Base-by-base conservation (phyloP, 2,888 invertebrate genomes). In the Campopleginae sp. region DNA sequence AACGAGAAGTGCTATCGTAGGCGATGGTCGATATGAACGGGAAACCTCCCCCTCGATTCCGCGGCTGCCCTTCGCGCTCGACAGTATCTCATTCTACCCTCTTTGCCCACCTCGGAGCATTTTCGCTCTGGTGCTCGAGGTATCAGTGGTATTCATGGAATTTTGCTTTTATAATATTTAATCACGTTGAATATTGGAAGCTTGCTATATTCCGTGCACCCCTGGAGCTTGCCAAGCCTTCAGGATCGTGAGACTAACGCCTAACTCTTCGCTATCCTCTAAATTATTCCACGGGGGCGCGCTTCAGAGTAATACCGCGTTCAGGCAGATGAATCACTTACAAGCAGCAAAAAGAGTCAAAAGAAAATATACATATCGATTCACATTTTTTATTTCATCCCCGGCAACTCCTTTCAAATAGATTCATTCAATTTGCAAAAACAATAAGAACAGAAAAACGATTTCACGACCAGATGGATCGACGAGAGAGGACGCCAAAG, bases 121-220 rank as follows among this genome's bases (percentile, higher is more conserved):
- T 77, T 84, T 78, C 75, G 68, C 48, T 42, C 44, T n/a, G n/a
- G n/a, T n/a, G n/a, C n/a, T 58, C n/a, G 54, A 87, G 87, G 86
- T 88, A 88, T 86, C 86, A 80, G 86, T 82, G 88, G 89, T 87
- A 89, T 91, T 89, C 88, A 79, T 82, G 89, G 89, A 91, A 91
- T 91, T 90, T 90, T 88, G 88, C 90, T 90, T 90, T 90, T 88
- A 89, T 90, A 91, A 91, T 89, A 91, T 91, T 91, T 91, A 91
- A 92, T 91, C 91, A 86, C 88, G 88, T 88, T 88, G 88, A 90
- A 91, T 91, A 91, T 91, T 88, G 87, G 86, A 87, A 83, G 77
- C 66, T 78, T 48, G 44, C 48, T 27, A 58, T 58, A 58, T 58
- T 58, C 27, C 66, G 71, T 33, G 10, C 19, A 3, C 14, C 48